Conservation (phyloP, 2,797 vertebrate genomes). For the Enteromius unitaeniatus region DNA sequence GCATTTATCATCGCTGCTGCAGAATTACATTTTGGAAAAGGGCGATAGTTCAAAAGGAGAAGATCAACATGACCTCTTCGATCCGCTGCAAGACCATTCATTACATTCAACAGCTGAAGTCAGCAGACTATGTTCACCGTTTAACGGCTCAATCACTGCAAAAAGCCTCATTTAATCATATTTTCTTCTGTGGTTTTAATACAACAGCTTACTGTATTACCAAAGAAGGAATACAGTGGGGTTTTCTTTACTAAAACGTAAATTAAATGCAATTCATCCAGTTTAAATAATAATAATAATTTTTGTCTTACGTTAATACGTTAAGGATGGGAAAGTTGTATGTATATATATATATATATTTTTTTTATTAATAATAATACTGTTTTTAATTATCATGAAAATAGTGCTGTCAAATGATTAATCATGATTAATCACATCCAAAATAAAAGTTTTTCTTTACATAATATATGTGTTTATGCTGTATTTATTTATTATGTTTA, state of each 20-base stretch:
- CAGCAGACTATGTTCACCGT: background rate
- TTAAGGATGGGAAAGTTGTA: background rate
- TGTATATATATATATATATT: too few species aligned
- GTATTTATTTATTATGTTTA: too few species aligned
- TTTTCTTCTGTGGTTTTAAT: too few species aligned
- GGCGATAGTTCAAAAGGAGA: slow-evolving; percentile 1
- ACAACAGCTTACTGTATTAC: too few species aligned
- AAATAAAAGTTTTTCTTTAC: too few species aligned
- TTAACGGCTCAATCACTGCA: background rate
- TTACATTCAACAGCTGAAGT: background rate
- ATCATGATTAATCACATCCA: too few species aligned
- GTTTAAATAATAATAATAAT: background rate
- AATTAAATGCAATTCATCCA: background rate
- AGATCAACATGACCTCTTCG: background rate
- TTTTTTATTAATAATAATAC: background rate
- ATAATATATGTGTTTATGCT: too few species aligned
- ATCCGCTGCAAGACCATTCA: background rate
- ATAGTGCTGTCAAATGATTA: background rate
- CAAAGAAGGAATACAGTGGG: too few species aligned
- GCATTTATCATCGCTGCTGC: slow-evolving; percentile 12
- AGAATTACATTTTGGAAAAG: background rate
- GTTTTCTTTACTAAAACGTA: too few species aligned
- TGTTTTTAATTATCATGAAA: background rate
- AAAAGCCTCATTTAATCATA: background rate
- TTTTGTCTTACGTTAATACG: background rate